These are phyloP conservation scores for Erebia palarica DNA, from an alignment of 2,888 invertebrate genomes.

Conservation along the genomic window DNA sequence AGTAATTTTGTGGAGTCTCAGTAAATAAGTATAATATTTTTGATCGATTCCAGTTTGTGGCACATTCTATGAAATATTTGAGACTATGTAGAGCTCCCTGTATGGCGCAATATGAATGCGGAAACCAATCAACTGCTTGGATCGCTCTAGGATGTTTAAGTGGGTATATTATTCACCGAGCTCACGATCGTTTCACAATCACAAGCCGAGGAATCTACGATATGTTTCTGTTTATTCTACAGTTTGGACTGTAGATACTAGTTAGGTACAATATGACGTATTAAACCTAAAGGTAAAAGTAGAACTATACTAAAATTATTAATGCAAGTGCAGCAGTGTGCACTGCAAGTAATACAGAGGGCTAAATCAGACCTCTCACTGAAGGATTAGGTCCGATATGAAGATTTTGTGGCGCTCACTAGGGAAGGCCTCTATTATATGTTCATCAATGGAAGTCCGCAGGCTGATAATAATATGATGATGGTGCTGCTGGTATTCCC, in stretches of 20 bases:
- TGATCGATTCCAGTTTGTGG: slow-evolving; percentile 7
- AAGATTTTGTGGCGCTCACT: too few relatives aligned
- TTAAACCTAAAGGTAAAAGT: too few relatives aligned
- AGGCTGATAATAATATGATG: too few relatives aligned
- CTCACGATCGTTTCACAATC: slow-evolving; percentile 54
- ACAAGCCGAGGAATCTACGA: slow-evolving; percentile 32
- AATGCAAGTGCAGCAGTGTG: too few relatives aligned
- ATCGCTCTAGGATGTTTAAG: slow-evolving; percentile 46
- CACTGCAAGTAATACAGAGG: too few relatives aligned
- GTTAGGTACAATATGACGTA: too few relatives aligned
- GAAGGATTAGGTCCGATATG: too few relatives aligned
- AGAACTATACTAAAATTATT: too few relatives aligned
- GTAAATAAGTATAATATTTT: slow-evolving; percentile 4
- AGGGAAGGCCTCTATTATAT: too few relatives aligned
- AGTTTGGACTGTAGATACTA: neutral
- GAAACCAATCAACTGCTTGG: slow-evolving; percentile 45
- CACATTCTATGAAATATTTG: slow-evolving; percentile 8
- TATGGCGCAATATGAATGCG: slow-evolving; percentile 44
- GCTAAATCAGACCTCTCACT: too few relatives aligned
- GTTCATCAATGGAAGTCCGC: too few relatives aligned
- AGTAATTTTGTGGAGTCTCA: neutral
- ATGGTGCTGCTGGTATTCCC: too few relatives aligned
- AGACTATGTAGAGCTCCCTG: slow-evolving; percentile 27
- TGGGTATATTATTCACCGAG: slow-evolving; percentile 61
- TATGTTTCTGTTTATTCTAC: slow-evolving; percentile 27